Base-by-base conservation (phyloP, 2,113 vertebrate species). In the Chaenogobius annularis region DNA sequence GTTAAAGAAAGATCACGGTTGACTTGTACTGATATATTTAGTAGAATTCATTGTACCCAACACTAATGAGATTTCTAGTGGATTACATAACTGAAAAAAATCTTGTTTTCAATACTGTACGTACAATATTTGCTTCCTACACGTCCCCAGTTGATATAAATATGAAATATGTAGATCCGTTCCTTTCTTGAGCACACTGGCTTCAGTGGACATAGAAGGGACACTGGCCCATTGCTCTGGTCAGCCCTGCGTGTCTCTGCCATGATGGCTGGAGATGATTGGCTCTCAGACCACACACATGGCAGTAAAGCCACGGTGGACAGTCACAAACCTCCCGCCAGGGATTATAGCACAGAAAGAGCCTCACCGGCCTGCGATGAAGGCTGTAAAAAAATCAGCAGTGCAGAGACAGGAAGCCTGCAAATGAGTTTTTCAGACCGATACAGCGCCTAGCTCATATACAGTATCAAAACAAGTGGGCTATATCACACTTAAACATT, bases 181-280 rank as follows among this genome's bases (percentile, higher is more conserved):
- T 35, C 17, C 47, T n/a, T 31, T 44, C 50, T n/a, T 58, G 8
- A 64, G n/a, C n/a, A 23, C 71, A 56, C 12, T 37, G 74, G 22
- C 70, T 61, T 78, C 35, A 70, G 15, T 19, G 58, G 56, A 84
- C 72, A 70, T 78, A 79, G 74, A 84, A 78, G 64, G 69, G 44
- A 85, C 74, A 81, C 72, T 55, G 87, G 89, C 86, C 88, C 91
- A 91, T 89, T 90, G 87, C 84, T 83, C 81, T 90, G 84, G 84
- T 83, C 84, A 93, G 85, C 76, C 88, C 91, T 89, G 88, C 90
- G 85, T 92, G 87, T 92, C 91, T 90, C 73, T 86, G 87, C 88
- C 77, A 91, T 92, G 88, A 93, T 90, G 87, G 86, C 83, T 85
- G 84, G 85, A 90, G 85, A 93, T 92, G 90, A 91, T 90, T 90